Conservation (phyloP, 92 coral and sea anemone species). For the Meandrina meandrites region DNA sequence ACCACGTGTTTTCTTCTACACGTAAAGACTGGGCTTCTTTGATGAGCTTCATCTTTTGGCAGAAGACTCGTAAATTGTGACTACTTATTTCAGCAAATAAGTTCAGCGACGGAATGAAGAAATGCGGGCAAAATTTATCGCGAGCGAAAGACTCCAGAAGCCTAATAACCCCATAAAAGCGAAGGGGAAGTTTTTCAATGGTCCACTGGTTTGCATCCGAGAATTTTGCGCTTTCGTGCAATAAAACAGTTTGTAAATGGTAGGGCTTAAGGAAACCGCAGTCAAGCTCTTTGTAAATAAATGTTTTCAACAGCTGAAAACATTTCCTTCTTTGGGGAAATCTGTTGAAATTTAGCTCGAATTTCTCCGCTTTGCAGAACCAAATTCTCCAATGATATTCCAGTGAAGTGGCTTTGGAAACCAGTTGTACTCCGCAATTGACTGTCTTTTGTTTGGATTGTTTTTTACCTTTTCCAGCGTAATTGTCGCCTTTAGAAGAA, state of each 20-base stretch:
- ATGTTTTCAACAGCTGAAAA: conserved; percentile 49
- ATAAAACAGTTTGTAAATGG: conserved; percentile 55
- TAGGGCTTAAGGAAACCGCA: conserved; percentile 56
- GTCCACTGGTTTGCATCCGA: conserved; percentile 59
- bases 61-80: conserved; percentile 11
- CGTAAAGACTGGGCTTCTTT: background rate
- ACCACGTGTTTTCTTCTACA: background rate
- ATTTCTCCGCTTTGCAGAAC: conserved; percentile 63
- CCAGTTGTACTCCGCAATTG: conserved; percentile 55
- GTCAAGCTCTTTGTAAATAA: conserved; percentile 48
- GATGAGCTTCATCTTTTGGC: conserved; percentile 1
- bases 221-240: conserved; percentile 66
- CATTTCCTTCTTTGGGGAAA: conserved; percentile 41
- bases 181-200: conserved; percentile 44
- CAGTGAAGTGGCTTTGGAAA: conserved; percentile 58
- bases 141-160: conserved; percentile 54
- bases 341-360: conserved; percentile 49
- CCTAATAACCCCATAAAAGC: conserved; percentile 50
- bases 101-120: conserved; percentile 65
- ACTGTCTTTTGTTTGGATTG: conserved; percentile 31
- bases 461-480: background rate
- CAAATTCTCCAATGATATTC: conserved; percentile 74
- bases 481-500: background rate
- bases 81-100: conserved; percentile 55
- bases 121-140: conserved; percentile 49